Evolutionary conservation across 2,888 invertebrate genomes (phyloP).

Genomic region (Poecilus cupreus): DNA sequence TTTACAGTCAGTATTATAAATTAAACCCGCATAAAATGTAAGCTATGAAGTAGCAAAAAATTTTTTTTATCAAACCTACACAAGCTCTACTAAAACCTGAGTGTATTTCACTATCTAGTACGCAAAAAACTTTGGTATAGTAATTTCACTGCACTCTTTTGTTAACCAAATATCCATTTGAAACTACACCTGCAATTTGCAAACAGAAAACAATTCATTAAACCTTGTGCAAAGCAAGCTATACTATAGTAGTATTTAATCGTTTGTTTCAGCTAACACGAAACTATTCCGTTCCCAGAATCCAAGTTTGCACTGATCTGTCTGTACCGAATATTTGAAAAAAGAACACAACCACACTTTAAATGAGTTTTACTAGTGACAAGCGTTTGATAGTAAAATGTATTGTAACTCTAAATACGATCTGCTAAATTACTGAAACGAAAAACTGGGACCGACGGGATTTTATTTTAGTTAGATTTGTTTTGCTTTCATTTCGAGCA

Average conservation of each 20-base stretch:
- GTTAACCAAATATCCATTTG: constrained; percentile 7
- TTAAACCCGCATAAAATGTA: too few species aligned
- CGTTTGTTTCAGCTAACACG: constrained; percentile 32
- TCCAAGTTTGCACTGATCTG: constrained; percentile 31
- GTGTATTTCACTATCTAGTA: too few species aligned
- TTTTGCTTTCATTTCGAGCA: neutral
- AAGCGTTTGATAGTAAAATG: constrained; percentile 31
- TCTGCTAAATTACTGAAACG: neutral
- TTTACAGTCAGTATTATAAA: too few species aligned
- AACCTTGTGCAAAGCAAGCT: neutral
- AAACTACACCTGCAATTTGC: neutral
- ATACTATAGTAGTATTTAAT: neutral
- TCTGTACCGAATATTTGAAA: constrained; percentile 22
- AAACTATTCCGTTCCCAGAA: constrained; percentile 22
- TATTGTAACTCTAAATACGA: constrained; percentile 5
- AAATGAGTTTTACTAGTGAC: constrained; percentile 37
- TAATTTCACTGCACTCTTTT: neutral
- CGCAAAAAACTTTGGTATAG: too few species aligned
- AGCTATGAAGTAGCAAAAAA: too few species aligned
- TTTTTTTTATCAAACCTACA: too few species aligned
- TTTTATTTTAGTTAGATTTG: constrained; percentile 6
- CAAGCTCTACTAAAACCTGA: too few species aligned
- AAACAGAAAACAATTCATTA: constrained; percentile 43
- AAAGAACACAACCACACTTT: constrained; percentile 1
- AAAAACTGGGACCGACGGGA: neutral